Evolutionary conservation across 2,797 vertebrate genomes (phyloP), one percentile per base, ranked within the genome.

Genomic region (Sparus aurata): DNA sequence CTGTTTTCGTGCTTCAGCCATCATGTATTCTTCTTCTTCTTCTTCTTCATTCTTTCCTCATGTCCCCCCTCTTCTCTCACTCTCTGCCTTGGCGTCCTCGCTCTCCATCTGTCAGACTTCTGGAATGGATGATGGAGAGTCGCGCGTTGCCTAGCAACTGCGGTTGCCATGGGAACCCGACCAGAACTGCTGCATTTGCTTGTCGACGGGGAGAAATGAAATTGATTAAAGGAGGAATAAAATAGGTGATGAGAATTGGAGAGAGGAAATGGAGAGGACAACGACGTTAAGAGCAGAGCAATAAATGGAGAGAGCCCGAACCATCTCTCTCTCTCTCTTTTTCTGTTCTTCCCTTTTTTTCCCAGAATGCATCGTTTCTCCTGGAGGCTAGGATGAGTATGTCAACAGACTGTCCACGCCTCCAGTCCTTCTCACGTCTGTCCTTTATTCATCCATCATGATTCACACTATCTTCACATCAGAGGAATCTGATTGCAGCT

Each of bases 111-210:
- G 93, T 95, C 91, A 88, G 92, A 94, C 93, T 94, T 95, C 93
- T 95, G 95, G 94, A 95, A 95, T 94, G 94, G 94, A 93, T 95
- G 95, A 94, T 95, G 94, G 93, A 94, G 95, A 96, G 94, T 96
- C 93, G 90, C 88, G 93, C 52, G 94, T 96, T 96, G 95, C 95
- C 88, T 94, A 90, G 95, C 94, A 96, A 96, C 95, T 95, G 81
- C 1, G 70, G 94, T 96, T 95, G 85, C 94, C 88, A 90, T 89
- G 86, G 93, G 68, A 93, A 95, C 94, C 45, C 49, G 79, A 60
- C 74, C 53, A 92, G 92, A 94, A 92, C 92, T 92, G 89, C 91
- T 83, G 88, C 93, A 88, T 94, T 93, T 90, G 92, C 91, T 92
- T 67, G 89, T 89, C 78, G 78, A 93, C 78, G 12, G 90, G 91